These are phyloP conservation scores for Sipha flava DNA, from an alignment of 1,140 invertebrate genomes.

Conservation along the genomic window DNA sequence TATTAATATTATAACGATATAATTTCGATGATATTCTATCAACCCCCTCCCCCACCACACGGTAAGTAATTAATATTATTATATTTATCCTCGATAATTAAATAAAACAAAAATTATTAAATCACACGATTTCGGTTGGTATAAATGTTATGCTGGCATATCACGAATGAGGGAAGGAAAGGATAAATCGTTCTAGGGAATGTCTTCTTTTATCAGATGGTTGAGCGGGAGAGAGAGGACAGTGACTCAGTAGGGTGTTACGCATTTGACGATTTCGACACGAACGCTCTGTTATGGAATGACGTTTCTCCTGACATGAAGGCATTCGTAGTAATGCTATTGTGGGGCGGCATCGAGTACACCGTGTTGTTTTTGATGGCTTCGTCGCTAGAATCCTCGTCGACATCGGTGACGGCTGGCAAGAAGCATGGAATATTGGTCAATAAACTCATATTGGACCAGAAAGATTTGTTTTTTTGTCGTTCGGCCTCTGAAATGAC, in stretches of 20 bases:
- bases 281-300: constrained; percentile 32
- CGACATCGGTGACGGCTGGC: constrained; percentile 33
- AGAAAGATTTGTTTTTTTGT: not conserved
- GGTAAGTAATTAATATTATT: too few relatives aligned
- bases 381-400: not conserved
- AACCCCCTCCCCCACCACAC: too few relatives aligned
- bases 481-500: rapidly evolving
- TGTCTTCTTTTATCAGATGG: not conserved
- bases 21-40: too few relatives aligned
- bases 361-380: not conserved
- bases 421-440: constrained; percentile 34
- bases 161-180: too few relatives aligned
- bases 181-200: not conserved
- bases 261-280: constrained; percentile 15
- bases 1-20: too few relatives aligned
- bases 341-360: constrained; percentile 4
- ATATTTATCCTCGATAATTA: too few relatives aligned
- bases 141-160: too few relatives aligned
- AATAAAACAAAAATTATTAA: too few relatives aligned
- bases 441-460: not conserved
- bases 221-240: too few relatives aligned
- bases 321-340: not conserved
- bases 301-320: constrained; percentile 23
- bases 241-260: not conserved
- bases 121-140: too few relatives aligned